Percentiles rank a stretch among this genome's conserved stretches.
phyloP scores from a whole-genome alignment of 2,797 vertebrate species.

The Epinephelus coioides region DNA sequence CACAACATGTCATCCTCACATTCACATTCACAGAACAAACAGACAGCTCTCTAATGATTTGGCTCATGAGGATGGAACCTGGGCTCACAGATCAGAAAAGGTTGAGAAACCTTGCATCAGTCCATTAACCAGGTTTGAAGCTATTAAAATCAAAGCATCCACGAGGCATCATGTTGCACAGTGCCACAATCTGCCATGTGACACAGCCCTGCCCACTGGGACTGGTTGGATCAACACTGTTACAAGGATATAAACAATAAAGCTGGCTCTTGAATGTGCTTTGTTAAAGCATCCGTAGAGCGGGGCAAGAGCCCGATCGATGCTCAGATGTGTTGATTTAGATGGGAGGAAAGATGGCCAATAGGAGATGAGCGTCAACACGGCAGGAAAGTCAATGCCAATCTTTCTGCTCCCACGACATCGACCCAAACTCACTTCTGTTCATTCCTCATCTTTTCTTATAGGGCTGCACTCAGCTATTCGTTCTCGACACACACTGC shows the following conservation, averaged over 20 bases:
- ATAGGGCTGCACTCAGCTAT: slow-evolving; percentile 25
- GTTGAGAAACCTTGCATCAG: not conserved
- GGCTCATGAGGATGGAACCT: not conserved
- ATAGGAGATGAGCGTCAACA: slow-evolving; percentile 57
- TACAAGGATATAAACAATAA: slow-evolving; percentile 46
- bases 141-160: slow-evolving; percentile 19
- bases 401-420: slow-evolving; percentile 61
- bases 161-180: not conserved
- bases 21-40: not conserved
- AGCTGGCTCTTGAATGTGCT: slow-evolving; percentile 47
- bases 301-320: slow-evolving; percentile 50
- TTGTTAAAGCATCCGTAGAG: slow-evolving; percentile 60
- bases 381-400: slow-evolving; percentile 73
- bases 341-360: slow-evolving; percentile 60
- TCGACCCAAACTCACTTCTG: slow-evolving; percentile 61
- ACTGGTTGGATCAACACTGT: slow-evolving; percentile 43
- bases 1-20: not conserved
- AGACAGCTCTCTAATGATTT: slow-evolving; percentile 6
- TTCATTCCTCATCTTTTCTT: slow-evolving; percentile 47
- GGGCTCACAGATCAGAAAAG: slow-evolving; percentile 10
- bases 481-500: slow-evolving; percentile 23
- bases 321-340: slow-evolving; percentile 69
- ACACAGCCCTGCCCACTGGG: slow-evolving; percentile 9
- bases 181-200: not conserved
- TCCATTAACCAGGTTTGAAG: slow-evolving; percentile 5